Percentiles rank a stretch among this genome's conserved stretches.
Evolutionary conservation across 2,888 invertebrate species (phyloP).

Genomic region (Meghimatium bilineatum): DNA sequence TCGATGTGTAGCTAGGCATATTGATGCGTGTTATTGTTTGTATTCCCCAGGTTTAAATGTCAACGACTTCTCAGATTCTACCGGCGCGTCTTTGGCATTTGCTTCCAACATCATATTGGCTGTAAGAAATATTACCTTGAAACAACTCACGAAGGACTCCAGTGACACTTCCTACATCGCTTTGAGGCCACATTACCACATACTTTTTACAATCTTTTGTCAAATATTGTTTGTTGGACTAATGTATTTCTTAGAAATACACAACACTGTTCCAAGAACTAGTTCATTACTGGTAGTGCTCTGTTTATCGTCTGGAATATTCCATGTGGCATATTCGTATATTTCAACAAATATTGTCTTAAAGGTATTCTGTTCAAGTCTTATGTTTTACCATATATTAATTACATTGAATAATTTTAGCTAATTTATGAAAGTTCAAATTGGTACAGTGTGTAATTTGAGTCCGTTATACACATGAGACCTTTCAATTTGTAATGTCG

Average conservation of each 20-base stretch:
- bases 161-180: background rate
- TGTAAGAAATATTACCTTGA: conserved; percentile 56
- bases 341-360: conserved; percentile 55
- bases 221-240: background rate
- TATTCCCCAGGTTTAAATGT: background rate
- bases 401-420: no score
- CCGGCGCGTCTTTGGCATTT: conserved; percentile 47
- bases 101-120: no score
- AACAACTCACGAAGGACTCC: conserved; percentile 29
- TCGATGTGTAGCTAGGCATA: no score
- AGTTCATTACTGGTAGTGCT: background rate
- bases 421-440: no score
- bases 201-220: background rate
- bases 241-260: background rate
- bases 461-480: no score
- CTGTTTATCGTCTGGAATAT: conserved; percentile 43
- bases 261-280: background rate
- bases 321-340: conserved; percentile 57
- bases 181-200: background rate
- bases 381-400: no score
- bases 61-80: background rate
- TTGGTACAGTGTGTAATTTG: no score
- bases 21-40: no score
- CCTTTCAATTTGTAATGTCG: no score
- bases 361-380: conserved; percentile 17